A percentile compares a stretch with the other conserved stretches of the same genome.
phyloP scores from a whole-genome alignment of 2,113 vertebrate species.

The Hemiprocne comata region DNA sequence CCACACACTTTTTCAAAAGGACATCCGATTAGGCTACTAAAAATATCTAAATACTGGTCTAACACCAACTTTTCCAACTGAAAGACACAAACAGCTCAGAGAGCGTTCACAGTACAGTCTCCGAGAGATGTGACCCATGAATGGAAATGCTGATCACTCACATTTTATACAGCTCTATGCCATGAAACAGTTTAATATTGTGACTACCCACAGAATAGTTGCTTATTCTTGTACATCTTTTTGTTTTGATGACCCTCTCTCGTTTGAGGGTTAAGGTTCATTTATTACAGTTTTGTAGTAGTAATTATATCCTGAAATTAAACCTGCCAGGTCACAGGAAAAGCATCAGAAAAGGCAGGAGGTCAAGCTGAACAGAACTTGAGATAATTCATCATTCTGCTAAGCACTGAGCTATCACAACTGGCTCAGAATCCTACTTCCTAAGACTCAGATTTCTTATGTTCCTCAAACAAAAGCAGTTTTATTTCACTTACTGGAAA shows the following conservation, averaged over 20 bases:
- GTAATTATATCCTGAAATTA: neutral
- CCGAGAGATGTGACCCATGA: neutral
- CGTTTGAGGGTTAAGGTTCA: neutral
- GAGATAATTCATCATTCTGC: neutral
- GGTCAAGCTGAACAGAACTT: neutral
- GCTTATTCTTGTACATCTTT: neutral
- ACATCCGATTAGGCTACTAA: constrained; percentile 60
- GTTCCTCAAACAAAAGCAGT: neutral
- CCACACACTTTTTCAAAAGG: neutral
- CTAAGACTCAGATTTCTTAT: neutral
- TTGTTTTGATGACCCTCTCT: neutral
- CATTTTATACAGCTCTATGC: neutral
- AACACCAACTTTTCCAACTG: constrained; percentile 3
- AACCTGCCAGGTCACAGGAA: neutral
- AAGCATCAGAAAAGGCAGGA: neutral
- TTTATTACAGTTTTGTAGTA: neutral
- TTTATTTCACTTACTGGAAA: neutral
- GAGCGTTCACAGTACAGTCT: neutral
- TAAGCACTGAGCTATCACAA: neutral
- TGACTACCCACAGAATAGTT: neutral
- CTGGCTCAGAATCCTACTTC: neutral
- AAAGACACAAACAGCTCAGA: constrained; percentile 14
- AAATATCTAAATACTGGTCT: constrained; percentile 40
- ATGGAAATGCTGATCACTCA: neutral
- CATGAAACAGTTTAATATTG: neutral